Evolutionary conservation across 2,888 invertebrate genomes (phyloP).

Genomic region (Troides aeacus): DNA sequence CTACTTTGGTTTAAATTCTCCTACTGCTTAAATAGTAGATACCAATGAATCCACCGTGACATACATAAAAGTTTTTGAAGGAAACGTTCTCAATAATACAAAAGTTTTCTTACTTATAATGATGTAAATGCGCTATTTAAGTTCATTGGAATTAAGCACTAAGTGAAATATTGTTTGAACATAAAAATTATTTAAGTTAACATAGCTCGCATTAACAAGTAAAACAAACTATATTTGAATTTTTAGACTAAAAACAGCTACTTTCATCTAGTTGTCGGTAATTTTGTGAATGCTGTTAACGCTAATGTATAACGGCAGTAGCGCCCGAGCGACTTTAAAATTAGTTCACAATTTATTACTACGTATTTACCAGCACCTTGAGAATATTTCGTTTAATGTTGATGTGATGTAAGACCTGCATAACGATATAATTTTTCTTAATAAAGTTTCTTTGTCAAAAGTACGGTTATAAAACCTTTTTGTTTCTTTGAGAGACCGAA

Average conservation of each 20-base stretch:
- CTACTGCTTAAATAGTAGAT: too few relatives aligned
- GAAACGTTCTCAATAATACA: too few relatives aligned
- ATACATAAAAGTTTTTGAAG: too few relatives aligned
- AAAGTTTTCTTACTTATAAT: too few relatives aligned
- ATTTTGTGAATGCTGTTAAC: slow-evolving; percentile 4
- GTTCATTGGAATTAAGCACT: too few relatives aligned
- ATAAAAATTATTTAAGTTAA: too few relatives aligned
- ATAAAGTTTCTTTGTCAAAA: background rate
- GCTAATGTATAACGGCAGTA: slow-evolving; percentile 5
- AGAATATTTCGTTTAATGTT: background rate
- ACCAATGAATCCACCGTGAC: too few relatives aligned
- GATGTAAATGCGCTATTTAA: too few relatives aligned
- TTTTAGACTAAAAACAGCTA: background rate
- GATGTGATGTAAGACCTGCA: slow-evolving; percentile 3
- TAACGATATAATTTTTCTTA: slow-evolving; percentile 1
- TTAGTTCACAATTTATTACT: slow-evolving; percentile 12
- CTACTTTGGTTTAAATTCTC: too few relatives aligned
- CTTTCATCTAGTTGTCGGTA: background rate
- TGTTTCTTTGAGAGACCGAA: slow-evolving; percentile 8
- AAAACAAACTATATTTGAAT: too few relatives aligned
- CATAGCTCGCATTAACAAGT: too few relatives aligned
- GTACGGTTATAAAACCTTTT: slow-evolving; percentile 10
- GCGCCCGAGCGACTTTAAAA: background rate
- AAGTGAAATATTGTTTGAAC: too few relatives aligned
- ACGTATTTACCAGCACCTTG: slow-evolving; percentile 1